These are phyloP conservation scores for Pegoplata infirma DNA, from an alignment of 2,888 invertebrate species.

Conservation along the genomic window DNA sequence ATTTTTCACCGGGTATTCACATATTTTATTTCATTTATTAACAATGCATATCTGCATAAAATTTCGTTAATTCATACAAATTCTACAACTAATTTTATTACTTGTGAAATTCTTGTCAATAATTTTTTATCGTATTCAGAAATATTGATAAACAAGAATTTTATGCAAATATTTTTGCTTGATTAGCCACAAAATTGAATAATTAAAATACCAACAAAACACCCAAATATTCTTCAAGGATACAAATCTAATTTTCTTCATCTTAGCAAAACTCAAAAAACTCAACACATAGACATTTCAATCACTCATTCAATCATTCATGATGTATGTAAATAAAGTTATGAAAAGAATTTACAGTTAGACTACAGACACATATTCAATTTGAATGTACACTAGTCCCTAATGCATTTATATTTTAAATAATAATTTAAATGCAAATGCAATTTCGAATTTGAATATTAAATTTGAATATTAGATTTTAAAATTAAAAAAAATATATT, in stretches of 20 bases:
- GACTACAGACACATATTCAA: not conserved
- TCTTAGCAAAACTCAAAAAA: not conserved
- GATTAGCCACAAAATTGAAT: constrained; percentile 17
- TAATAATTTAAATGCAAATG: too few relatives aligned
- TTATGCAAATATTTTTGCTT: constrained; percentile 1
- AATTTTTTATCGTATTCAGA: not conserved
- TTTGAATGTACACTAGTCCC: not conserved
- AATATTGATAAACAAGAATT: not conserved
- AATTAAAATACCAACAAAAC: constrained; percentile 12
- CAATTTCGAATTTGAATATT: too few relatives aligned
- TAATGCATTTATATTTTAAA: too few relatives aligned
- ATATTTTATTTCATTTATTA: too few relatives aligned
- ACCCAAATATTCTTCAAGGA: not conserved
- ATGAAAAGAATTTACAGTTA: not conserved
- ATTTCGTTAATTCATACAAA: too few relatives aligned
- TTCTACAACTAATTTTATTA: too few relatives aligned
- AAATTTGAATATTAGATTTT: too few relatives aligned
- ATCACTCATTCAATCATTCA: too few relatives aligned
- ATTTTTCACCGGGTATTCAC: too few relatives aligned
- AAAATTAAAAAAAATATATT: too few relatives aligned
- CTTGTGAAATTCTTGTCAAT: too few relatives aligned
- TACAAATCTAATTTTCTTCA: not conserved
- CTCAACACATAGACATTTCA: not conserved
- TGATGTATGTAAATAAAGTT: not conserved
- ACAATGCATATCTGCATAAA: too few relatives aligned